Evolutionary conservation across 2,888 invertebrate species (phyloP).

Genomic region (Proisotoma minuta): DNA sequence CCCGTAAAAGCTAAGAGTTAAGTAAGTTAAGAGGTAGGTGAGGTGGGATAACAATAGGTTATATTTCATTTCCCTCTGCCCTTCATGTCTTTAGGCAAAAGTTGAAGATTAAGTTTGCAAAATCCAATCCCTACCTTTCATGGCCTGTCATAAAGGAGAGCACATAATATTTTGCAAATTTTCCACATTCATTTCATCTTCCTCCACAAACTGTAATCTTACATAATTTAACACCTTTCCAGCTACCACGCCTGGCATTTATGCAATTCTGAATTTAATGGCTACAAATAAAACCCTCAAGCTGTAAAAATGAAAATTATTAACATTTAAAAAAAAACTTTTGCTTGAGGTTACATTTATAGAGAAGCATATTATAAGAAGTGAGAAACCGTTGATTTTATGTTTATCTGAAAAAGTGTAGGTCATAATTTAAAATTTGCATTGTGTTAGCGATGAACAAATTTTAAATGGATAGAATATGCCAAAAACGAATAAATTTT

Average conservation of each 20-base stretch:
- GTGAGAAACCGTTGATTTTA: no score
- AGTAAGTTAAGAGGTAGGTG: background rate
- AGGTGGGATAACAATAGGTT: slow-evolving; percentile 12
- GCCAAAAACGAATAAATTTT: no score
- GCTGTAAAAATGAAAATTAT: slow-evolving; percentile 3
- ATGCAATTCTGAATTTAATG: background rate
- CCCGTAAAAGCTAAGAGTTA: no score
- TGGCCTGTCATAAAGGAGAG: slow-evolving; percentile 34
- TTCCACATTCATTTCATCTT: background rate
- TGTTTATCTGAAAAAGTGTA: no score
- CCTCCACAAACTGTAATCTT: background rate
- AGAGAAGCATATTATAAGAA: no score
- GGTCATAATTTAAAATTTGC: no score
- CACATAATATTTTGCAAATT: slow-evolving; percentile 17
- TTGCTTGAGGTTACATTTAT: no score
- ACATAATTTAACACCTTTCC: slow-evolving; percentile 4
- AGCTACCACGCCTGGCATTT: background rate
- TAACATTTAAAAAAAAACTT: no score
- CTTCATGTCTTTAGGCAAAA: slow-evolving; percentile 7
- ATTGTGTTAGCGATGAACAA: no score
- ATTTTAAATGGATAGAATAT: no score
- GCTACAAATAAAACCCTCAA: background rate
- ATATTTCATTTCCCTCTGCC: slow-evolving; percentile 8
- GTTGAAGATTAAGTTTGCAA: slow-evolving; percentile 15
- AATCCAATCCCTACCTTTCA: slow-evolving; percentile 16